A percentile compares a stretch with the other conserved stretches of the same genome.
phyloP scores from a whole-genome alignment of 2,113 vertebrate species.

The Chionodraco myersi region DNA sequence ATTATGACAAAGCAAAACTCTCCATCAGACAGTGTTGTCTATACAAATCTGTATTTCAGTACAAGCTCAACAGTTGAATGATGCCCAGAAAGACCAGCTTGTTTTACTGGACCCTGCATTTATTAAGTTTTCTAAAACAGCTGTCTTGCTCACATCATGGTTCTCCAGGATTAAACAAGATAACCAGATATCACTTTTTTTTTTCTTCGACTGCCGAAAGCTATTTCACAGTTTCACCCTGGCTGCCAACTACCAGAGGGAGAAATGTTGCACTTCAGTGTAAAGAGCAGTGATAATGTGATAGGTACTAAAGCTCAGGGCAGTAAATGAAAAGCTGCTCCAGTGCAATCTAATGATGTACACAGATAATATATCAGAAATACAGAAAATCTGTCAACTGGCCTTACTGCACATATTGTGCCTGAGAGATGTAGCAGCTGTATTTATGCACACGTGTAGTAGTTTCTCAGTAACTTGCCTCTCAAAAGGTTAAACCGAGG shows the following conservation, averaged over 20 bases:
- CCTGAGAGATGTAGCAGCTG: neutral
- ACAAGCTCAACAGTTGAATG: neutral
- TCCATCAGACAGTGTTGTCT: neutral
- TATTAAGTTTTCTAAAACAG: neutral
- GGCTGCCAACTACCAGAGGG: conserved; percentile 28
- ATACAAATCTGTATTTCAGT: neutral
- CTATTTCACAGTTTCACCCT: conserved; percentile 34
- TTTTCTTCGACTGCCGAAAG: too few species aligned
- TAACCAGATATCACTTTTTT: neutral
- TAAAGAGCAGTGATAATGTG: conserved; percentile 57
- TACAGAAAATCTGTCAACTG: conserved; percentile 22
- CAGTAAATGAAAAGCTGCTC: conserved; percentile 19
- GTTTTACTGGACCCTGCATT: neutral
- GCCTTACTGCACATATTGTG: neutral
- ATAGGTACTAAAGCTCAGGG: conserved; percentile 20
- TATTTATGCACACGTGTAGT: neutral
- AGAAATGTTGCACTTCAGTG: conserved; percentile 64
- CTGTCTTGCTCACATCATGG: neutral
- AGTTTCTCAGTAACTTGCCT: neutral
- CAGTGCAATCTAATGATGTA: neutral
- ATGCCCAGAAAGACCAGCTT: too few species aligned
- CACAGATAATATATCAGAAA: conserved; percentile 1
- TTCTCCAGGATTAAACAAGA: neutral
- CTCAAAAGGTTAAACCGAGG: neutral
- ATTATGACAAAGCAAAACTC: neutral